Conservation (phyloP, 1,140 invertebrate species). For the Leptinotarsa lineolata region DNA sequence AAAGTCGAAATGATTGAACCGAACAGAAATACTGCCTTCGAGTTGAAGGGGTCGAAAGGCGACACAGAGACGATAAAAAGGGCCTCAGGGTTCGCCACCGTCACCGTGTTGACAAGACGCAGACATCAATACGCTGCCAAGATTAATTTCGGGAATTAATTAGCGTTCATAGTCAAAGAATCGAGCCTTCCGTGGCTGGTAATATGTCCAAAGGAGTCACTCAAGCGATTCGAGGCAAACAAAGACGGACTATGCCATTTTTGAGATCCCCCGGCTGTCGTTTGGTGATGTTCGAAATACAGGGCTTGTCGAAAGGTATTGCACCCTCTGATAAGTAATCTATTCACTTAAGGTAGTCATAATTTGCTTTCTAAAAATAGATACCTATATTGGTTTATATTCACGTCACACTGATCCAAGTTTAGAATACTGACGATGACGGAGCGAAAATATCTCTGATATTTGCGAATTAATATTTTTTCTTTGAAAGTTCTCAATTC, state of each 20-base stretch:
- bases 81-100: conserved; percentile 9
- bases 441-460: too few relatives aligned
- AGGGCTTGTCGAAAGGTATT: too few relatives aligned
- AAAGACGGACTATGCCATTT: not conserved
- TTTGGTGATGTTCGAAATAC: not conserved
- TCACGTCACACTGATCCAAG: too few relatives aligned
- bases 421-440: too few relatives aligned
- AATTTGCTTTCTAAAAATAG: too few relatives aligned
- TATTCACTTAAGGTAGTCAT: too few relatives aligned
- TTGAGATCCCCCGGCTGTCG: not conserved
- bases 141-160: conserved; percentile 22
- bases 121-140: conserved; percentile 1
- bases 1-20: too few relatives aligned
- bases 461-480: too few relatives aligned
- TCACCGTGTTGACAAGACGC: conserved; percentile 8
- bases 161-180: conserved; percentile 17
- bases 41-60: not conserved
- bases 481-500: too few relatives aligned
- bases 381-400: too few relatives aligned
- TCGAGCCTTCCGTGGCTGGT: conserved; percentile 4
- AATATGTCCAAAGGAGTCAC: conserved; percentile 11
- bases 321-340: too few relatives aligned
- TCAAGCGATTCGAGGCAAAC: conserved; percentile 8
- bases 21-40: not conserved
- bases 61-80: conserved; percentile 10